Evolutionary conservation across 2,113 vertebrate species (phyloP), one percentile per base, ranked within the genome.

Genomic region (Lichenostomus cassidix): DNA sequence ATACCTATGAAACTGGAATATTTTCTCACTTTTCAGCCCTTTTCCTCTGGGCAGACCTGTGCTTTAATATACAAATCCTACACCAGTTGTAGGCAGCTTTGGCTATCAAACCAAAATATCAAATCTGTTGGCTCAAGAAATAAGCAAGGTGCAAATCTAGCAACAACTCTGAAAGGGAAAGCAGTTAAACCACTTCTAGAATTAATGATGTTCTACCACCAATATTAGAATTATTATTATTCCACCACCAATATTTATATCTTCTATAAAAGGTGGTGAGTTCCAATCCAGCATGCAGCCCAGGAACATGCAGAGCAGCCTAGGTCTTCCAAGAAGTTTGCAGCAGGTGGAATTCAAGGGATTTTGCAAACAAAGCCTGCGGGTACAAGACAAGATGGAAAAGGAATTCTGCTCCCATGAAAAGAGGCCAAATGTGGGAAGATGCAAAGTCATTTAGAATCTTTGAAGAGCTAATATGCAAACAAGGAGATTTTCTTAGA

Each of bases 321-420:
- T 17, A 11, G 44, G 15, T 60, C 33, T 71, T 56, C 67, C 0
- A 0, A 76, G 47, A 39, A 17, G 20, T 74, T 35, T 83, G 9
- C 35, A 69, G 41, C 11, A 53, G 42, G 13, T 58, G 42, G 28
- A 23, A 53, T 3, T 1, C 0, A 0, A 74, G 12, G 24, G 22
- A 5, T 23, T 31, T 18, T 14, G 20, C 50, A 68, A 53, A 39
- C 29, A 87, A 78, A 89, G 17, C 60, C 59, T 5, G 1, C 16
- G 81, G 33, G n/a, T 17, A 15, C 5, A 22, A 33, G 18, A 31
- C 16, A 35, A 21, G 29, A 35, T 13, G 14, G 29, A 55, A 89
- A 75, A 76, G 24, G 29, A 70, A 23, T 23, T 86, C 28, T 63
- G 24, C 44, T 70, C 55, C 49, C 59, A 15, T 8, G 25, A 55